Evolutionary conservation across 2,888 invertebrate species (phyloP).

Genomic region (Acronicta psi): DNA sequence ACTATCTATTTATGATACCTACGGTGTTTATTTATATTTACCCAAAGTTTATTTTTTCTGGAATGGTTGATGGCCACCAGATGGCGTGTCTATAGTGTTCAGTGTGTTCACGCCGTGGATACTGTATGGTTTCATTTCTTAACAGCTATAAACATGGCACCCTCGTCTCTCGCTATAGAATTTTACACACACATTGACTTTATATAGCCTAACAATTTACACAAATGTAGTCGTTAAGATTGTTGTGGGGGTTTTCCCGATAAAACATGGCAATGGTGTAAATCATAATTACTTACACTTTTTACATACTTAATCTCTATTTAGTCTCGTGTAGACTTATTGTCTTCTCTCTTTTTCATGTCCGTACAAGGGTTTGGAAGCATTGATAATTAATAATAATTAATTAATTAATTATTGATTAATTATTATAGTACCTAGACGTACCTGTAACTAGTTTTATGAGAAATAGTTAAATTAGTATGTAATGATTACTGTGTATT

Average conservation of each 20-base stretch:
- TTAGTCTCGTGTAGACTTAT: background rate
- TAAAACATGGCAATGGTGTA: slow-evolving; percentile 34
- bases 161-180: slow-evolving; percentile 76
- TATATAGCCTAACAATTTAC: slow-evolving; percentile 72
- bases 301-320: slow-evolving; percentile 1
- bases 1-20: slow-evolving; percentile 78
- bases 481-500: no score
- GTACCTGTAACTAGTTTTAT: no score
- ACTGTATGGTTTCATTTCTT: slow-evolving; percentile 80
- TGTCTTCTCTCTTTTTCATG: no score
- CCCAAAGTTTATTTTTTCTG: slow-evolving; percentile 84
- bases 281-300: slow-evolving; percentile 19
- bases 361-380: no score
- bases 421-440: no score
- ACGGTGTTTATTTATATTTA: slow-evolving; percentile 81
- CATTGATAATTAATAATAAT: no score
- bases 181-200: slow-evolving; percentile 76
- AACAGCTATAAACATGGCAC: slow-evolving; percentile 82
- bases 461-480: no score
- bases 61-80: slow-evolving; percentile 84
- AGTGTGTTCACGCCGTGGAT: slow-evolving; percentile 66
- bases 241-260: slow-evolving; percentile 72
- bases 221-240: slow-evolving; percentile 72
- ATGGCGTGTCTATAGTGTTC: slow-evolving; percentile 78
- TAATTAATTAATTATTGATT: no score